Evolutionary conservation across 2,888 invertebrate species (phyloP), one percentile per base, ranked within the genome.

Genomic region (Drosophila phalerata): DNA sequence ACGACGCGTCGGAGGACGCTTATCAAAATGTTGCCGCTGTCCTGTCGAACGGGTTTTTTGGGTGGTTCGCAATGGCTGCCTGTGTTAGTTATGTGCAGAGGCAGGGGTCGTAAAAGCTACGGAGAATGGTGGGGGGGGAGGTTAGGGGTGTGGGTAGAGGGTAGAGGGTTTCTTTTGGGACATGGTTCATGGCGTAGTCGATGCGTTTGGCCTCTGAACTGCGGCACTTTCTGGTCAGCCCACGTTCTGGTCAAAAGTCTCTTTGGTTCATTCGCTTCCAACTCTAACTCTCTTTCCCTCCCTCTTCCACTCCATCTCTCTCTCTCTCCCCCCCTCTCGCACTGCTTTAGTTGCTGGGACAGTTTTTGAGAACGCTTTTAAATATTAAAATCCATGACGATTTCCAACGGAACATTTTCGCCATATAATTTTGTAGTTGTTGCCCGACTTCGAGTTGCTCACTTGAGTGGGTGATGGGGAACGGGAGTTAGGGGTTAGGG

Each of bases 371-470:
- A 89, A 90, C 82, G 85, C 82, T 89, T 91, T 91, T 90, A 91
- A 91, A 91, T 91, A 91, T 91, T 91, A 90, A 91, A 91, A 90
- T 90, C 87, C 90, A 91, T 91, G 91, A 91, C 90, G 86, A 90
- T 88, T 90, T 88, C 81, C 88, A 80, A 82, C 85, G 37, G 64
- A 75, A 78, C 86, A 84, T 88, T 83, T 79, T 79, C 65, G 73
- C 86, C 88, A 85, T 76, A 87, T 82, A 80, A 86, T 82, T 86
- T 77, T 66, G 81, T 85, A 84, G 88, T 76, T 75, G 66, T 58
- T 51, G 51, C 43, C 8, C 25, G 38, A 17, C 15, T 47, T 73
- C 40, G 49, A 66, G 65, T 64, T 70, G 40, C 17, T 25, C 43
- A 57, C 45, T 42, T 15, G 43, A 8, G 28, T 28, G 8, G 28